These are phyloP conservation scores for Acholoe squamosa DNA, from an alignment of 2,888 invertebrate genomes.

Conservation along the genomic window DNA sequence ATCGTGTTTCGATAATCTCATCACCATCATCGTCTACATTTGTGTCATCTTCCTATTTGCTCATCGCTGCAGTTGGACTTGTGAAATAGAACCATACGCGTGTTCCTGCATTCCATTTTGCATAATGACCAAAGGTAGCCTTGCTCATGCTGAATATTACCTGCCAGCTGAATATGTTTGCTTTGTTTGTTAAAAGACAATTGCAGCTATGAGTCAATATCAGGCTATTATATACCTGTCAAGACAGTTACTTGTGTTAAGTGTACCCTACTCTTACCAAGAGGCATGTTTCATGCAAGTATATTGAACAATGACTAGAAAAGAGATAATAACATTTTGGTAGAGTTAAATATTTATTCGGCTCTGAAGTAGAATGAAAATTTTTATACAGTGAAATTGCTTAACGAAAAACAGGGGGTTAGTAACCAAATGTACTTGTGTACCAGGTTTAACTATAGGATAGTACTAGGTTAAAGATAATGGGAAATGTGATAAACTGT, in stretches of 20 bases:
- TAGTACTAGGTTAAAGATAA: no score
- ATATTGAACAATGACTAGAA: no score
- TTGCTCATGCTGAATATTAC: slow-evolving; percentile 27
- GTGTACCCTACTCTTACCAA: no score
- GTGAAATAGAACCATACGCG: background rate
- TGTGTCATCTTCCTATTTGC: background rate
- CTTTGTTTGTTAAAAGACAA: background rate
- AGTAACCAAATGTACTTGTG: no score
- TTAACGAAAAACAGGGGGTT: no score
- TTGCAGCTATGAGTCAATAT: background rate
- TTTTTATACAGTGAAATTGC: no score
- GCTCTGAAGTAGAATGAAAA: no score
- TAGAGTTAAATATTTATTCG: no score
- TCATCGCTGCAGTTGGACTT: slow-evolving; percentile 13
- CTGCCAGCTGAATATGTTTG: slow-evolving; percentile 36
- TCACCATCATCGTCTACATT: background rate
- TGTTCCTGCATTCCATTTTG: slow-evolving; percentile 56
- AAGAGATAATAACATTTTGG: no score
- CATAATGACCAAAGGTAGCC: slow-evolving; percentile 54
- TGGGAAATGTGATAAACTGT: no score
- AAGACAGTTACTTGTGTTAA: background rate
- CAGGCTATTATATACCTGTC: background rate
- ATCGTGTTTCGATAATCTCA: slow-evolving; percentile 27
- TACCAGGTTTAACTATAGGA: no score
- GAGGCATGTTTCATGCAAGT: no score